Conservation (phyloP, 2,797 vertebrate species). For the Babyrousa celebensis region DNA sequence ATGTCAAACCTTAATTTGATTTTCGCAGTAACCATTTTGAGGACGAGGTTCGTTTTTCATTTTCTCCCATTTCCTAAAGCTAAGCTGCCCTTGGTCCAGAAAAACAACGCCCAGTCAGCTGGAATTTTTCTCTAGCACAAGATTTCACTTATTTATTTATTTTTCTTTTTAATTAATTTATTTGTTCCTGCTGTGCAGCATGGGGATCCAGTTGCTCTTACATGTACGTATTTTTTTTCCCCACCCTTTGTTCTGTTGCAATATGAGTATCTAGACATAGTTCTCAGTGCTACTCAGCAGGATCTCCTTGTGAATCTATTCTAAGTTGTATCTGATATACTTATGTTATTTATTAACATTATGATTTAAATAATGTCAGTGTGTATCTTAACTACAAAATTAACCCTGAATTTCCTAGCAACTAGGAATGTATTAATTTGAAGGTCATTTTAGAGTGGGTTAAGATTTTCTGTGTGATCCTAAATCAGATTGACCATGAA, state of each 20-base stretch:
- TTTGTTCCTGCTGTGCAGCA: no score
- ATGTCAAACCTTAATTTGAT: neutral
- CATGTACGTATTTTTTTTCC: no score
- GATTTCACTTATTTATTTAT: neutral
- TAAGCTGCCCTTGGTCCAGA: neutral
- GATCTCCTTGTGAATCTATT: no score
- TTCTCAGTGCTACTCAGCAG: no score
- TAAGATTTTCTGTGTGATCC: constrained; percentile 21
- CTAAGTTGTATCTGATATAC: neutral
- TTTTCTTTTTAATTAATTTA: no score
- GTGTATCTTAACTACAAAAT: constrained; percentile 79
- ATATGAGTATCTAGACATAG: no score
- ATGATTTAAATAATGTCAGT: constrained; percentile 41
- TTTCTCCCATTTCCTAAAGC: neutral
- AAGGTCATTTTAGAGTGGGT: constrained; percentile 80
- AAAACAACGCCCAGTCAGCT: constrained; percentile 15
- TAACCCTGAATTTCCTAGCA: constrained; percentile 79
- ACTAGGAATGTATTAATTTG: constrained; percentile 82
- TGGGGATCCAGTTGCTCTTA: no score
- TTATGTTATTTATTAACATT: constrained; percentile 70
- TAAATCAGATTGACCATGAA: neutral
- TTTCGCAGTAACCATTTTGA: neutral
- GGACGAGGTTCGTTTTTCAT: neutral
- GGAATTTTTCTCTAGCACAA: constrained; percentile 40
- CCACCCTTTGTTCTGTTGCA: no score